Base-by-base conservation (phyloP, 2,797 vertebrate genomes). In the Aldrovandia affinis region DNA sequence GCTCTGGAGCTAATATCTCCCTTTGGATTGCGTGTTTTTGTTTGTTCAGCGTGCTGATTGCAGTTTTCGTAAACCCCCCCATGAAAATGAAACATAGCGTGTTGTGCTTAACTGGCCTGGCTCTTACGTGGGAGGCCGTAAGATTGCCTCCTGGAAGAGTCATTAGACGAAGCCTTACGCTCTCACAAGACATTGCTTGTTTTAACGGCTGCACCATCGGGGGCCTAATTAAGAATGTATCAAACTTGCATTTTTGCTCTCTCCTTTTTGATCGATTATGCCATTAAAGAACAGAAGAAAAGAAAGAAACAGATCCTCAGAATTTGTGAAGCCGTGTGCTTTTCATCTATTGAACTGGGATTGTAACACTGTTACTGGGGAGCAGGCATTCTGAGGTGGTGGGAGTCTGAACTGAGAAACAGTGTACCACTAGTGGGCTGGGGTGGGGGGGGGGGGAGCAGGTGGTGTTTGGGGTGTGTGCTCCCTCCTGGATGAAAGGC, bases 181-280 rank as follows among this genome's bases (percentile, higher is more conserved):
- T 28, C 20, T 57, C 30, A 33, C 54, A 25, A 52, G 10, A 81
- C n/a, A 33, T 42, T 59, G 15, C 70, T 50, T 36, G 18, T 30
- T 4, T 54, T 22, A 75, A 75, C 25, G 33, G 55, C 12, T 36
- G 25, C n/a, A 0, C 61, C n/a, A 15, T 75, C 61, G 25, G 81
- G 44, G 59, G 81, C 42, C 42, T 68, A 63, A 68, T 70, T 68
- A 82, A 44, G 39, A 39, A 70, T 18, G n/a, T 39, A 36, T 78
- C 39, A 36, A 0, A 57, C 75, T 78, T 44, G 42, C 65, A 81
- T 83, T 86, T 85, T 44, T 4, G 57, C 63, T 47, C 50, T 12
- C 47, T 70, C 61, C 79, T 73, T 70, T 83, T 73, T 86, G 82
- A 87, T 83, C 75, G 83, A 86, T 83, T 83, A 70, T 61, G 81